Percentiles rank a stretch among this genome's conserved stretches.
These are phyloP conservation scores for Auanema sp. DNA, from an alignment of 2,888 invertebrate species.

Conservation along the genomic window DNA sequence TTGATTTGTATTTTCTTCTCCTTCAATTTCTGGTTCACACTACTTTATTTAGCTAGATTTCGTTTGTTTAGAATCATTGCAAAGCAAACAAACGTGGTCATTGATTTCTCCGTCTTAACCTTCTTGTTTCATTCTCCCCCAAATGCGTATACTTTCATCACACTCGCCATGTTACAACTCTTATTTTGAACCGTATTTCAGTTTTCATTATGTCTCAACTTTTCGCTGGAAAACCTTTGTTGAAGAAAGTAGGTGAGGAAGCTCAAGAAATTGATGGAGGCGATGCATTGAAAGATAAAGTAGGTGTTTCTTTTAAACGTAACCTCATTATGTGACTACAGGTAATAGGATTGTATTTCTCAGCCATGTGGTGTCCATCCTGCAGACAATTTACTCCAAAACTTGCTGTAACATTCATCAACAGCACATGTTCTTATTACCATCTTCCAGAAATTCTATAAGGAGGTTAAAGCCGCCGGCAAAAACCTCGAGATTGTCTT, in stretches of 20 bases:
- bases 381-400: constrained; percentile 59
- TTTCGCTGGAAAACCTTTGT: constrained; percentile 41
- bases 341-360: constrained; percentile 68
- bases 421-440: not conserved
- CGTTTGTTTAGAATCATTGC: too few species aligned
- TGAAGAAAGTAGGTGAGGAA: constrained; percentile 34
- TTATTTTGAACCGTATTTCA: not conserved
- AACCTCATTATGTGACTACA: not conserved
- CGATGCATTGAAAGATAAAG: constrained; percentile 58
- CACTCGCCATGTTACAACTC: too few species aligned
- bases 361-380: constrained; percentile 67
- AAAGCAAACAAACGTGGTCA: too few species aligned
- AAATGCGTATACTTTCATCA: too few species aligned
- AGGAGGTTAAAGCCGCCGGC: constrained; percentile 38
- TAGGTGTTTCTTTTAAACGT: constrained; percentile 29
- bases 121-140: too few species aligned
- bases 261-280: constrained; percentile 41
- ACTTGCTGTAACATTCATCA: constrained; percentile 32
- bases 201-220: constrained; percentile 41
- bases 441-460: constrained; percentile 33
- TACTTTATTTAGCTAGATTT: too few species aligned
- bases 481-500: constrained; percentile 54
- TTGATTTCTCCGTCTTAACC: too few species aligned
- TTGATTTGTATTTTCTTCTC: too few species aligned
- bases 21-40: too few species aligned